Evolutionary conservation across 2,113 vertebrate species (phyloP), one percentile per base, ranked within the genome.

Genomic region (Phaetusa simplex): DNA sequence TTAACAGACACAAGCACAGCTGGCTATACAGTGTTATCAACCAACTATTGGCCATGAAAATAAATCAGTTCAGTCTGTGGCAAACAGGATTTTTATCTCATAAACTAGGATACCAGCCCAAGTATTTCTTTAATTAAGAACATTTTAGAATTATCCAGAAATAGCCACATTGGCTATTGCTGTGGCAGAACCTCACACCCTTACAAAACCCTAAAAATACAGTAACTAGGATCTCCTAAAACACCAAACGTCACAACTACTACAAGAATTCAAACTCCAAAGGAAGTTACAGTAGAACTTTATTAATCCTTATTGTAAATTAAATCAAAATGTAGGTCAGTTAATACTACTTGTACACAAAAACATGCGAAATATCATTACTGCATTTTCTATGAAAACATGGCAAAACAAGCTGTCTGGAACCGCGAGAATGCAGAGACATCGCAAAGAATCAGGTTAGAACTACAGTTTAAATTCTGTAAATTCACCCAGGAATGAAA

Each of bases 251-350:
- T 67, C 40, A 86, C 17, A 82, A 82, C 66, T 65, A 72, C 69
- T 84, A 64, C 61, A 96, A 95, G 66, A 95, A 95, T 77, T 73
- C 62, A 90, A 91, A 96, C 81, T 94, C 88, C 89, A 94, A 82
- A 88, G 43, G 67, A 94, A 81, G 71, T 90, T 88, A 81, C 2
- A 88, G 55, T 12, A 90, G 23, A 97, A 93, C 79, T 97, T 95
- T 97, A 97, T 94, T 96, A 89, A 87, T 62, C n/a, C 86, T 96
- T 72, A 59, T 62, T 73, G 78, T 53, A 91, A 96, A 82, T 85
- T n/a, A 77, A 80, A 80, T 70, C 0, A 5, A 94, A 94, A 74
- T 4, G 52, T 32, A 85, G n/a, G 42, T 86, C 62, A 76, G 61
- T 95, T 95, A 91, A 86, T 52, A 86, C 83, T 82, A 82, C 80